Evolutionary conservation across 2,888 invertebrate genomes (phyloP).

Genomic region (Hydraecia micacea): DNA sequence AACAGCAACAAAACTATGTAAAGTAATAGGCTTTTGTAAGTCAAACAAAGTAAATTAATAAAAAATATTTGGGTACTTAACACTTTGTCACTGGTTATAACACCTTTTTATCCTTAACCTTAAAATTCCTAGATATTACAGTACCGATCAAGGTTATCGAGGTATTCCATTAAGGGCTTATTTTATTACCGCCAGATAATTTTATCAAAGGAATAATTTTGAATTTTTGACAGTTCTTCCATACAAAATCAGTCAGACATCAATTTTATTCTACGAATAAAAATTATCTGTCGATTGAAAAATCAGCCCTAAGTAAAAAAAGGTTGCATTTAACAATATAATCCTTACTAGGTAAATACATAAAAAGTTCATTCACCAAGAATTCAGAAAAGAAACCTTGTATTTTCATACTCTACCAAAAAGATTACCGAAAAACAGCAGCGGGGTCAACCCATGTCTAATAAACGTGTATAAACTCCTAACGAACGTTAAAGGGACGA

Average conservation of each 20-base stretch:
- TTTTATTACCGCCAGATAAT: too few species aligned
- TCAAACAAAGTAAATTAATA: not conserved
- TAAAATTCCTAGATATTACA: not conserved
- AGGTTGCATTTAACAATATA: not conserved
- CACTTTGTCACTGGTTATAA: too few species aligned
- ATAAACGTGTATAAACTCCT: conserved; percentile 7
- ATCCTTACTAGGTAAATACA: not conserved
- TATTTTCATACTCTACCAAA: not conserved
- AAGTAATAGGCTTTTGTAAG: not conserved
- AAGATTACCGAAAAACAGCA: conserved; percentile 4
- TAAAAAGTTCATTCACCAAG: not conserved
- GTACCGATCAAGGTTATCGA: not conserved
- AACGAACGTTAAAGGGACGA: conserved; percentile 10
- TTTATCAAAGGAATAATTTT: too few species aligned
- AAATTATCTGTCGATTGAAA: too few species aligned
- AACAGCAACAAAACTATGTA: not conserved
- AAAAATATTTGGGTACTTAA: too few species aligned
- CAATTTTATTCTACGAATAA: too few species aligned
- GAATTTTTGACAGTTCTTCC: too few species aligned
- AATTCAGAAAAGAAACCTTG: not conserved
- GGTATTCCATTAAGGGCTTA: not conserved
- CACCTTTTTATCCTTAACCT: not conserved
- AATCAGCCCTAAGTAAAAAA: too few species aligned
- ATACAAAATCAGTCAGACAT: too few species aligned
- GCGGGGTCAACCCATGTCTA: not conserved